A percentile compares a stretch with the other conserved stretches of the same genome.
Evolutionary conservation across 2,113 vertebrate species (phyloP).

Genomic region (Panurus biarmicus): DNA sequence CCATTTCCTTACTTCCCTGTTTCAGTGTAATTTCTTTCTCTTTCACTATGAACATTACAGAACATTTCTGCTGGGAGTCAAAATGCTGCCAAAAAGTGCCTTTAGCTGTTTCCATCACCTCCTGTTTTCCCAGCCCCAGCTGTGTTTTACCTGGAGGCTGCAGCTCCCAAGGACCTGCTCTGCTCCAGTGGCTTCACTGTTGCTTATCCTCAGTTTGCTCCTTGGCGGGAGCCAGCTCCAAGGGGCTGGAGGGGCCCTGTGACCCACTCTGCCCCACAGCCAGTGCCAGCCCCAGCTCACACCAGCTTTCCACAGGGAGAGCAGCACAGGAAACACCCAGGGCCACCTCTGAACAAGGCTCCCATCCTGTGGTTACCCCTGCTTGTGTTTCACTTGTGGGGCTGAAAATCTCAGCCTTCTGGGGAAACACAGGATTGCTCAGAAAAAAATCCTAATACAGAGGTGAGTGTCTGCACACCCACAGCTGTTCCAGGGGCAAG

Average conservation of each 20-base stretch:
- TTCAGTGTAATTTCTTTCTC: not conserved
- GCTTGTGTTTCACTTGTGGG: not conserved
- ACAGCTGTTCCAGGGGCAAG: not conserved
- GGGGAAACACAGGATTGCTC: not conserved
- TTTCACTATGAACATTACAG: not conserved
- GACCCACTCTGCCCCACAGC: fast-evolving
- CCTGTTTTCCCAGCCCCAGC: not conserved
- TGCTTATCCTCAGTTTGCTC: not conserved
- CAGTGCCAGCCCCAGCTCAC: not conserved
- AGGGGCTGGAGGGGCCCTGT: not conserved
- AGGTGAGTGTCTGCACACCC: not conserved
- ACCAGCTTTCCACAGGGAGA: fast-evolving
- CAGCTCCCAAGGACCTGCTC: not conserved
- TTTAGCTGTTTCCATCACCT: not conserved
- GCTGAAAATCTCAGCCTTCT: not conserved
- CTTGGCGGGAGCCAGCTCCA: fast-evolving
- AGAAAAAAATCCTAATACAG: not conserved
- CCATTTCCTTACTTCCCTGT: not conserved
- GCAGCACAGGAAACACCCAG: not conserved
- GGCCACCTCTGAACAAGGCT: not conserved
- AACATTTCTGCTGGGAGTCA: not conserved
- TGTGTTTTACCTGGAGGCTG: not conserved
- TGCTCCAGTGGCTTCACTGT: not conserved
- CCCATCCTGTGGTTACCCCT: not conserved
- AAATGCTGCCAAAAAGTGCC: not conserved